A percentile compares a stretch with the other conserved stretches of the same genome.
phyloP scores from a whole-genome alignment of 2,888 invertebrate genomes.

The Perizoma flavofasciatum region DNA sequence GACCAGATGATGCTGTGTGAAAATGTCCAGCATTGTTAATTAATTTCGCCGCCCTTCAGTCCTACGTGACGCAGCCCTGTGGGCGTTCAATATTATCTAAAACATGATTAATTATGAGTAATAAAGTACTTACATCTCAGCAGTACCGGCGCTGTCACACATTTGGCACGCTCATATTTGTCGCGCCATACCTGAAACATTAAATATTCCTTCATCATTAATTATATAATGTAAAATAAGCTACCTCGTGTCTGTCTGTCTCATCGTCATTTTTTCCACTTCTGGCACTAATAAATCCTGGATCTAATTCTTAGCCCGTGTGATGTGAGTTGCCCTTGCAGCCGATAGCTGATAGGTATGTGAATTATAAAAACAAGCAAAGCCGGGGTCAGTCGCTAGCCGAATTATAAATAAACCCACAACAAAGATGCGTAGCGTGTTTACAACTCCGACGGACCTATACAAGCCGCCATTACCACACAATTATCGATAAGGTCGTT shows the following conservation, averaged over 20 bases:
- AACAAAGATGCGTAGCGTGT: slow-evolving; percentile 30
- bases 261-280: not conserved
- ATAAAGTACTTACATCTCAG: slow-evolving; percentile 65
- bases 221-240: not conserved
- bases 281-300: too few species aligned
- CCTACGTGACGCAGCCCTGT: slow-evolving; percentile 16
- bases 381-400: slow-evolving; percentile 1
- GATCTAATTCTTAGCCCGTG: too few species aligned
- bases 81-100: slow-evolving; percentile 10
- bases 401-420: slow-evolving; percentile 20
- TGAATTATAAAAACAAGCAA: not conserved
- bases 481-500: slow-evolving; percentile 64
- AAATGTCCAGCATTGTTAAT: too few species aligned
- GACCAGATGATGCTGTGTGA: too few species aligned
- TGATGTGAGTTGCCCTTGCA: too few species aligned
- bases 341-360: too few species aligned
- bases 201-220: slow-evolving; percentile 30
- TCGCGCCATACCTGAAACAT: slow-evolving; percentile 70
- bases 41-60: slow-evolving; percentile 18
- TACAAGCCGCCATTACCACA: slow-evolving; percentile 50
- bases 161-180: slow-evolving; percentile 61
- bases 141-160: slow-evolving; percentile 59
- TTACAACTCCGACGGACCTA: slow-evolving; percentile 37
- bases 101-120: slow-evolving; percentile 28
- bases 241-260: slow-evolving; percentile 1